Base-by-base conservation (phyloP, 2,888 invertebrate species). In the Pandemis cinnamomeana region DNA sequence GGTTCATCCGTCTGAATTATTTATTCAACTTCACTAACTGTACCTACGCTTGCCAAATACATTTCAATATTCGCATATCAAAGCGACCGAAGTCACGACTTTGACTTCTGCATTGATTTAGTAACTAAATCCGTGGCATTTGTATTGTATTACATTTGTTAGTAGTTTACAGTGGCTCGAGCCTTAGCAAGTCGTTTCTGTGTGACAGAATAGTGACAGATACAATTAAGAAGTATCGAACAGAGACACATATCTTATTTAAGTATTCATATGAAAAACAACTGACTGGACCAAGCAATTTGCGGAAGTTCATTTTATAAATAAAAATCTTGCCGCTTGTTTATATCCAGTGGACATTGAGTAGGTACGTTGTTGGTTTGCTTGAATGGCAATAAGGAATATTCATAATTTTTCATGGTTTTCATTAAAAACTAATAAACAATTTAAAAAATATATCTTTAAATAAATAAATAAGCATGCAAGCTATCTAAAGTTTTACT, bases 111-210 rank as follows among this genome's bases (percentile, higher is more conserved):
- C 8, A 10, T 67, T 53, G 41, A 10, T 53, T 53, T 41, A 41
- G 67, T 15, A 67, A 67, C 67, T 13, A 7, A 5, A 67, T 67
- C 67, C 41, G 41, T 15, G 41, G 53, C 13, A 10, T 42, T 48
- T 41, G 36, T 13, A 27, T 42, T 53, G 7, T 53, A 41, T 67
- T 53, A 67, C 53, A 53, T 36, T 36, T 61, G 61, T 10, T 41
- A 20, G 42, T 11, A 7, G 62, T 42, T 0, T 42, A n/a, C 42
- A 3, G n/a, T 11, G 51, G 11, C 51, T 13, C 15, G 15, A 15
- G 53, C 15, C n/a, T 1, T 15, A 55, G 15, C 53, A 55, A 15
- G 20, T 8, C 0, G 53, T 55, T 55, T 55, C 20, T 20, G 7
- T n/a, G n/a, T 51, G 13, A 51, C 13, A 13, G 0, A 51, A 20